Base-by-base conservation (phyloP, 1,140 invertebrate species). In the Gonioctena quinquepunctata region DNA sequence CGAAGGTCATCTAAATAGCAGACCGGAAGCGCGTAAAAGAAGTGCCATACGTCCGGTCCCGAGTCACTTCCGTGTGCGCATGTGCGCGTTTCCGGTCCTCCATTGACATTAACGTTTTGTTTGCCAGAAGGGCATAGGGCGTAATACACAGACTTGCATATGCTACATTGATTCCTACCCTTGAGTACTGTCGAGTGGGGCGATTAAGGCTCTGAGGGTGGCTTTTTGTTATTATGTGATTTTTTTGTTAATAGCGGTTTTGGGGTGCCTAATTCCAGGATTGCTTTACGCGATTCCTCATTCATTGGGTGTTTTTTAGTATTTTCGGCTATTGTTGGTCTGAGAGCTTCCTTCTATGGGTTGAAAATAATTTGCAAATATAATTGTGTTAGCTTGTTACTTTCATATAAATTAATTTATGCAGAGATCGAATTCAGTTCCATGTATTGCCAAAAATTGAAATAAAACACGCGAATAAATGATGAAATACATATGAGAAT, bases 181-280 rank as follows among this genome's bases (percentile, higher is more conserved):
- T 49, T 22, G 18, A 64, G 18, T 16, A 64, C 42, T 42, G 19
- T 64, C 61, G 21, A 48, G 18, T 28, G 26, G 61, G 61, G 42
- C 61, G 61, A 64, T 64, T 64, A 50, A 49, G 26, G 28, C 18
- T 22, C 13, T 21, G 61, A 19, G 42, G 33, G 61, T 22, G 33
- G 33, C 42, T 48, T 19, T 64, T 48, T 64, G 21, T 64, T 64
- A n/a, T 19, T 64, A 22, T 48, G 28, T 8, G 42, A 49, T 49
- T 64, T 64, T 63, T 63, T 49, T 64, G 16, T 48, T 64, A 64
- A 64, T 64, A 64, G 61, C 61, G 61, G 61, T 64, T 64, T 64
- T 64, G 33, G 61, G 48, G 61, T 64, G 42, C 42, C 25, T 48
- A 64, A 64, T 64, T 64, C n/a, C 21, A 49, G 61, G 48, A 64